Conservation (phyloP, 2,797 vertebrate species). For the Selene dorsalis region DNA sequence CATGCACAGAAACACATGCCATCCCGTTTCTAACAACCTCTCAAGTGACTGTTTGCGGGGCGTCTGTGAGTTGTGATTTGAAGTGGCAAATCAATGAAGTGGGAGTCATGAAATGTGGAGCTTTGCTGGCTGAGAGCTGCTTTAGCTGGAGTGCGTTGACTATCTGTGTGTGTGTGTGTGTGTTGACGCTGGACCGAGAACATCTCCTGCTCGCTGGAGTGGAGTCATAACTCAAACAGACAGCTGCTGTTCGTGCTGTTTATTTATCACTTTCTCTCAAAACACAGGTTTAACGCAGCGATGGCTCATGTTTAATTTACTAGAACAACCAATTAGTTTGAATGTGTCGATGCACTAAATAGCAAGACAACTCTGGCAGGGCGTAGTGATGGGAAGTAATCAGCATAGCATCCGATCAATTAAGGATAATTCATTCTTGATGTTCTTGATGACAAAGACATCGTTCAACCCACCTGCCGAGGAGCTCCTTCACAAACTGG, state of each 20-base stretch:
- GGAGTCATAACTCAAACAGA: slow-evolving; percentile 68
- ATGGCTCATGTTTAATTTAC: slow-evolving; percentile 60
- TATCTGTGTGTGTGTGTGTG: slow-evolving; percentile 62
- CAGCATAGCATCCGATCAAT: slow-evolving; percentile 40
- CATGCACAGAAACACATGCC: slow-evolving; percentile 61
- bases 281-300: slow-evolving; percentile 30
- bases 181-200: slow-evolving; percentile 54
- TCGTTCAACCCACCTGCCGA: slow-evolving; percentile 87
- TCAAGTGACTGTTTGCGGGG: slow-evolving; percentile 79
- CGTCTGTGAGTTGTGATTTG: slow-evolving; percentile 84
- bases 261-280: slow-evolving; percentile 44
- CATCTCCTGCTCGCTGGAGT: slow-evolving; percentile 77
- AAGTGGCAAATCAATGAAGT: slow-evolving; percentile 79
- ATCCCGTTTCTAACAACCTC: slow-evolving; percentile 79
- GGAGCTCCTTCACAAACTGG: slow-evolving; percentile 89
- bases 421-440: slow-evolving; percentile 30
- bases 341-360: slow-evolving; percentile 14
- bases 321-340: slow-evolving; percentile 39
- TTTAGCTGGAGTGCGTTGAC: slow-evolving; percentile 61
- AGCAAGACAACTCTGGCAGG: slow-evolving; percentile 17
- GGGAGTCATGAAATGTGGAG: slow-evolving; percentile 73
- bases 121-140: slow-evolving; percentile 70
- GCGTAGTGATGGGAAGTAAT: slow-evolving; percentile 51
- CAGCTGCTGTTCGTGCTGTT: slow-evolving; percentile 56
- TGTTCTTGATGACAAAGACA: slow-evolving; percentile 13